Evolutionary conservation across 2,113 vertebrate species (phyloP).

Genomic region (Leucoraja erinaceus): DNA sequence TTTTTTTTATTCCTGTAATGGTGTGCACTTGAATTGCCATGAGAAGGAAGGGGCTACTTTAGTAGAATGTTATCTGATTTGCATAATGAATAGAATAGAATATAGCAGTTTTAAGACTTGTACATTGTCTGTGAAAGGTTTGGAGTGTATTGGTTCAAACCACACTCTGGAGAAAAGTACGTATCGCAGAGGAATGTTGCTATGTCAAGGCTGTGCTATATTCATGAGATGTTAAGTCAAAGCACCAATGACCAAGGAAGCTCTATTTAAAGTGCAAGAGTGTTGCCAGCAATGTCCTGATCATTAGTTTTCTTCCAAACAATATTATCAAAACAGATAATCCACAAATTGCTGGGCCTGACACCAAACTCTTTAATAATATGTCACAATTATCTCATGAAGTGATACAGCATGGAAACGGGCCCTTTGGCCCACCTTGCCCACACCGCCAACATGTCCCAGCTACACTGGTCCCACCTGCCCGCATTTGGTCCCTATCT

Average conservation of each 20-base stretch:
- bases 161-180: neutral
- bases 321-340: neutral
- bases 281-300: neutral
- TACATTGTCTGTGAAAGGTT: neutral
- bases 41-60: neutral
- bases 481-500: too few species aligned
- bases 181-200: neutral
- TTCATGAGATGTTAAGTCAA: neutral
- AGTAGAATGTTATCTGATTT: neutral
- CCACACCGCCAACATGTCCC: too few species aligned
- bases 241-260: neutral
- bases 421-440: too few species aligned
- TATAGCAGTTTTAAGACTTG: neutral
- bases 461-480: too few species aligned
- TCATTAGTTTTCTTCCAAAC: neutral
- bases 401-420: too few species aligned
- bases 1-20: neutral
- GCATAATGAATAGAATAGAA: neutral
- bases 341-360: neutral
- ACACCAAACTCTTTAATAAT: too few species aligned
- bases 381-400: too few species aligned
- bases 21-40: neutral
- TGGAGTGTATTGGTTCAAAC: neutral
- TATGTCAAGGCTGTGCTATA: neutral
- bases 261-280: neutral